Conservation (phyloP, 2,888 invertebrate species). For the Papilio protenor region DNA sequence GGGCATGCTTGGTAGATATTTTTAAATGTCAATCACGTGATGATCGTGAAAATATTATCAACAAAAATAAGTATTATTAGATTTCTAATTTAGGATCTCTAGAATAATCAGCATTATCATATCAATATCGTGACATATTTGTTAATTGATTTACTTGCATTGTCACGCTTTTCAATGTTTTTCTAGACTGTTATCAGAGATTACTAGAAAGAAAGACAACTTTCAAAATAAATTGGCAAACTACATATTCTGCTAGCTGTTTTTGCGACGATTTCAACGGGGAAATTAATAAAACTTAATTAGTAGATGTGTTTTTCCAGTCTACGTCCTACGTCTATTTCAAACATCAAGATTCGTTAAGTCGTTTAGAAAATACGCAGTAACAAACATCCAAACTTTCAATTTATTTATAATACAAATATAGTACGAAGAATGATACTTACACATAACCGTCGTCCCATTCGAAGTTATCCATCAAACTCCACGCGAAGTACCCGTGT, state of each 20-base stretch:
- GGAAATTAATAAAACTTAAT: too few species aligned
- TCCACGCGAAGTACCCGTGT: constrained; percentile 91
- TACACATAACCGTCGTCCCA: constrained; percentile 91
- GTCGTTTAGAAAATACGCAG: too few species aligned
- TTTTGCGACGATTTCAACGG: too few species aligned
- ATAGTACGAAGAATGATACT: too few species aligned
- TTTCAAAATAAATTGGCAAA: background rate
- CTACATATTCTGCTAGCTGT: too few species aligned
- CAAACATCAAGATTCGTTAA: too few species aligned
- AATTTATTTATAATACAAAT: too few species aligned
- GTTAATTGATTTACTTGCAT: background rate
- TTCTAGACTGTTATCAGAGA: background rate
- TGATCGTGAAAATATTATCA: background rate
- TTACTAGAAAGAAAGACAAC: background rate
- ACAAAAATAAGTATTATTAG: background rate
- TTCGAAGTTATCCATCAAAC: constrained; percentile 93
- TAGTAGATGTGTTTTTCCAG: too few species aligned
- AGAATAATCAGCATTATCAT: background rate
- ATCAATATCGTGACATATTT: background rate
- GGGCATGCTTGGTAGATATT: background rate
- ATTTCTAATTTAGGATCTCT: background rate
- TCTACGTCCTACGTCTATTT: too few species aligned
- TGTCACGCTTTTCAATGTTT: background rate
- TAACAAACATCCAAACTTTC: too few species aligned
- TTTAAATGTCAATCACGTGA: background rate